These are phyloP conservation scores for Morpho helenor DNA, from an alignment of 2,888 invertebrate species.

Conservation along the genomic window DNA sequence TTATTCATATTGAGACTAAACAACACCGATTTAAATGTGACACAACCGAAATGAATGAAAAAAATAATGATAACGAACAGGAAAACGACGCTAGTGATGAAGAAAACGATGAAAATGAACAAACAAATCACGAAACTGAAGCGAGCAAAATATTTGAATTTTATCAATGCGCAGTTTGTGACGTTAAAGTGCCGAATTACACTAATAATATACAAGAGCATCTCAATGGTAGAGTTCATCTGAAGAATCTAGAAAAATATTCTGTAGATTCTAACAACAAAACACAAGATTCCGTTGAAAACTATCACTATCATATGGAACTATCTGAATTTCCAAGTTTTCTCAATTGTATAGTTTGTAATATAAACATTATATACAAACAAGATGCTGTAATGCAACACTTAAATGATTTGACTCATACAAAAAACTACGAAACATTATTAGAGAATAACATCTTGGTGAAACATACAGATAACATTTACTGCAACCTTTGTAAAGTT, in stretches of 20 bases:
- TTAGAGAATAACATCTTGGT: neutral
- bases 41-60: neutral
- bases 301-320: conserved; percentile 5
- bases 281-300: no score
- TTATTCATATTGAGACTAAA: conserved; percentile 15
- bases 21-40: conserved; percentile 8
- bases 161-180: conserved; percentile 17
- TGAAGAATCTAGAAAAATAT: neutral
- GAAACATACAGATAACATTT: neutral
- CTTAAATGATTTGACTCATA: conserved; percentile 1
- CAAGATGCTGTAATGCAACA: neutral
- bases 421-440: neutral
- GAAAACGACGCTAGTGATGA: neutral
- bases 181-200: conserved; percentile 16
- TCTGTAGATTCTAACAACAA: neutral
- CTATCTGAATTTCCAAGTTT: neutral
- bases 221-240: conserved; percentile 9
- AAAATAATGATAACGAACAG: neutral
- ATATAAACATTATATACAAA: neutral
- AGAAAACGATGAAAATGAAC: neutral
- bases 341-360: conserved; percentile 1
- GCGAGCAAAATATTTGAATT: neutral
- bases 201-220: conserved; percentile 10
- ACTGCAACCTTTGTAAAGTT: conserved; percentile 1
- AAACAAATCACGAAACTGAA: neutral